Evolutionary conservation across 2,888 invertebrate genomes (phyloP).

Genomic region (Eristalis arbustorum): DNA sequence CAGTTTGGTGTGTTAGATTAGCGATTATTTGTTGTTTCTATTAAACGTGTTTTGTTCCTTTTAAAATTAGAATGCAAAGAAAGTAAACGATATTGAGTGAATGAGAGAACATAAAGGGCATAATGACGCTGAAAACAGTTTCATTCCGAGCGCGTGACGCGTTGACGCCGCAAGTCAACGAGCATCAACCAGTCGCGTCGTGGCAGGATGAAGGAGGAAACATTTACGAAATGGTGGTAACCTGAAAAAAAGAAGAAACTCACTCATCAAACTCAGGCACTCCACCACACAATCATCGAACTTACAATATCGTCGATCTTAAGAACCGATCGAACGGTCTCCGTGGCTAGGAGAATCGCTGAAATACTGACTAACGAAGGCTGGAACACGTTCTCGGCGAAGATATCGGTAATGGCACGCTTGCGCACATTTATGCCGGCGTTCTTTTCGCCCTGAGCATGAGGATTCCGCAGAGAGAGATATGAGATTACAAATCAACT

Average conservation of each 20-base stretch:
- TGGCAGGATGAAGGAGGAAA: constrained; percentile 13
- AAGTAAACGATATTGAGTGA: constrained; percentile 29
- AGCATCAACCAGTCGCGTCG: constrained; percentile 14
- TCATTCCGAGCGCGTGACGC: constrained; percentile 29
- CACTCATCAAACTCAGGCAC: not conserved
- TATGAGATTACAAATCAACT: constrained; percentile 89
- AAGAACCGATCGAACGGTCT: constrained; percentile 97
- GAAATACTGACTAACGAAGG: constrained; percentile 97
- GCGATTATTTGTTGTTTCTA: constrained; percentile 25
- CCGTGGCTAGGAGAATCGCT: constrained; percentile 95
- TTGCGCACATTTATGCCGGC: constrained; percentile 98
- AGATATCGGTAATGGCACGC: constrained; percentile 97
- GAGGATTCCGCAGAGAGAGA: constrained; percentile 94
- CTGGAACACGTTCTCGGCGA: constrained; percentile 98
- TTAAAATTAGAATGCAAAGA: constrained; percentile 61
- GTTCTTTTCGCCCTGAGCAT: constrained; percentile 91
- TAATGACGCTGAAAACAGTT: constrained; percentile 21
- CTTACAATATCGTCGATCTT: constrained; percentile 99
- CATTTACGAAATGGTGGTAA: constrained; percentile 76
- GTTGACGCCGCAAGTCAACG: not conserved
- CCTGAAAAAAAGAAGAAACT: constrained; percentile 69
- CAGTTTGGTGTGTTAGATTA: constrained; percentile 41
- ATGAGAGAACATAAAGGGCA: constrained; percentile 30
- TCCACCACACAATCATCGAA: constrained; percentile 29
- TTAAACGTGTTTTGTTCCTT: constrained; percentile 50